A percentile compares a stretch with the other conserved stretches of the same genome.
These are phyloP conservation scores for Spizaetus ornatus DNA, from an alignment of 2,113 vertebrate genomes.

Conservation along the genomic window DNA sequence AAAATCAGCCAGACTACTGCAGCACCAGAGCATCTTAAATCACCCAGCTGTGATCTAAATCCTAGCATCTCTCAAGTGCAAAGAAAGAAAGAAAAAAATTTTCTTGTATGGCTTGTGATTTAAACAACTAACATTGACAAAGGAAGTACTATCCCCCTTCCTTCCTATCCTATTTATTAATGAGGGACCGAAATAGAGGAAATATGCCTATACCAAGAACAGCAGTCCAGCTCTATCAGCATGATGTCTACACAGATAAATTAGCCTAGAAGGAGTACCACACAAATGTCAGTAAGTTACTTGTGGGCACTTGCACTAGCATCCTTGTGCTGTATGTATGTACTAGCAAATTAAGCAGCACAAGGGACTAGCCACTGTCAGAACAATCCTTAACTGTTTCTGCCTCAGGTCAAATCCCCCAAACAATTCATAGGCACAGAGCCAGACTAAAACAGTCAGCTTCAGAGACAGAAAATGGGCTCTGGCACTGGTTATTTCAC, in stretches of 20 bases:
- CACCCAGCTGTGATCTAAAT: not conserved
- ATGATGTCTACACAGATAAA: not conserved
- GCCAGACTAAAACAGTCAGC: not conserved
- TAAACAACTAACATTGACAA: not conserved
- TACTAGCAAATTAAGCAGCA: not conserved
- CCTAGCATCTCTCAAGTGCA: not conserved
- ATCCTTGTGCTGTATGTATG: not conserved
- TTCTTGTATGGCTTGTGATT: not conserved
- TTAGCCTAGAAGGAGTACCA: not conserved
- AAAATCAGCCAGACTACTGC: not conserved
- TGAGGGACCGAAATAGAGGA: not conserved
- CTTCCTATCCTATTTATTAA: not conserved
- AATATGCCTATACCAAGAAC: not conserved
- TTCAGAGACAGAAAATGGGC: not conserved
- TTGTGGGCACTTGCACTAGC: not conserved
- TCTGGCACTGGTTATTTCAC: not conserved
- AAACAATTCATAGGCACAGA: not conserved
- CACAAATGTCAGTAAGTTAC: not conserved
- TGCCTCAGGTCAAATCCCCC: not conserved
- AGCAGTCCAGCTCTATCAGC: not conserved
- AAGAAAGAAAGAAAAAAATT: not conserved
- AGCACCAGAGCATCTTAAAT: not conserved
- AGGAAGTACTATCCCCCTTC: not conserved
- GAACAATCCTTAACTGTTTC: not conserved
- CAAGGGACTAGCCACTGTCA: not conserved